Base-by-base conservation (phyloP, 2,888 invertebrate species). In the Ochropleura leucogaster region DNA sequence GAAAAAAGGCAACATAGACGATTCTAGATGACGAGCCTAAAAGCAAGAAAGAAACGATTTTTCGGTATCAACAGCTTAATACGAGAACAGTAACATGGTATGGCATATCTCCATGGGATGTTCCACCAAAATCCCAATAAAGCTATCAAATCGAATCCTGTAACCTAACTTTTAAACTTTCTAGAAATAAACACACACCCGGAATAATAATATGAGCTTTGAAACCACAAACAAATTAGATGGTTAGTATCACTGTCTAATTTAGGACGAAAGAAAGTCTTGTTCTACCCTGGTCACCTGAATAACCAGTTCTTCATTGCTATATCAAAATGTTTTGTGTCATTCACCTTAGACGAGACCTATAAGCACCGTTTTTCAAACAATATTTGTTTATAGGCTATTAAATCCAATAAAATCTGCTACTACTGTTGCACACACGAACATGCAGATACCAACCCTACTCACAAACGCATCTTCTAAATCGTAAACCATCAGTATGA, bases 401-500 rank as follows among this genome's bases (percentile, higher is more conserved):
- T 30, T n/a, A 46, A 9, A 51, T 2, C 0, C 4, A 7, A 6
- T 4, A 44, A 7, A 44, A n/a, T 9, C 12, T 40, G 16, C 12
- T 16, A 30, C 30, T 40, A 8, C 18, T 44, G 1, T 18, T n/a
- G 6, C 4, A 9, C 3, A 14, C 5, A 12, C 42, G 42, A 18
- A 0, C 42, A 44, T 30, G 40, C 8, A 14, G 20, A 7, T 6
- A 14, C 10, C 3, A 10, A 71, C n/a, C 7, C n/a, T 46, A 53
- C 14, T 46, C 30, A 47, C 12, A 4, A 18, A 20, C 16, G 8
- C 44, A n/a, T 47, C 46, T 59, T 72, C 47, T 57, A 42, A 57
- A 59, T 72, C 47, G 42, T 20, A 71, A 14, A 72, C 12, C 12
- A 46, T 57, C 46, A 18, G 74, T 60, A 51, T 10, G 3, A 51